These are phyloP conservation scores for Oreocharis arfaki DNA, from an alignment of 2,113 vertebrate genomes.

Conservation along the genomic window DNA sequence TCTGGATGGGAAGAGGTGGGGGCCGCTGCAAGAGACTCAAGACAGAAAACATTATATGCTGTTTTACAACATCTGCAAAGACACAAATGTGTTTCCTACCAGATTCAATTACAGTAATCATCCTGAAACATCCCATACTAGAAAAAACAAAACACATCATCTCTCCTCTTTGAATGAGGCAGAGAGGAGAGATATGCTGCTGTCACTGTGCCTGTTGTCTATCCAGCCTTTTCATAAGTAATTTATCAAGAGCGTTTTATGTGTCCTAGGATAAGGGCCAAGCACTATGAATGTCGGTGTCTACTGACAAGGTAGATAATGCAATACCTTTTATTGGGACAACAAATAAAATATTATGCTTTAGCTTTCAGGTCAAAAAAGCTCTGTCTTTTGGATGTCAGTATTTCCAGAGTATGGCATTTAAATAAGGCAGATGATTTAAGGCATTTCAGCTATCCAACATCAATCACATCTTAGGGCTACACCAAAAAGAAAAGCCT, in stretches of 20 bases:
- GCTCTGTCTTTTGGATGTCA: not conserved
- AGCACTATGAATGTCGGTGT: conserved; percentile 1
- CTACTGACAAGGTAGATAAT: conserved; percentile 13
- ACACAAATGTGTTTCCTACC: not conserved
- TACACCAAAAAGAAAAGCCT: not conserved
- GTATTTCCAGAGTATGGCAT: not conserved
- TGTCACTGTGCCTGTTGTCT: not conserved
- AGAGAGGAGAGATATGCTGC: not conserved
- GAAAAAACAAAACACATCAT: not conserved
- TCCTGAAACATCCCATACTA: not conserved
- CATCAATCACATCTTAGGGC: not conserved
- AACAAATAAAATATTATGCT: not conserved
- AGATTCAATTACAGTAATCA: not conserved
- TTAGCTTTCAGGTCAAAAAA: conserved; percentile 1
- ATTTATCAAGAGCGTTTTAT: not conserved
- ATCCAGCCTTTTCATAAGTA: not conserved
- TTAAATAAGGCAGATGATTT: conserved; percentile 14
- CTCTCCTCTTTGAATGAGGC: not conserved
- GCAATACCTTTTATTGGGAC: not conserved
- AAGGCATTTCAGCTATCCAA: not conserved
- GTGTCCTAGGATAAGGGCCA: not conserved
- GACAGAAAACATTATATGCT: not conserved
- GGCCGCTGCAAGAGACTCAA: not conserved
- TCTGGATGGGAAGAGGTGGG: not conserved
- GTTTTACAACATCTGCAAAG: not conserved